These are phyloP conservation scores for Acanthopagrus latus DNA, from an alignment of 2,797 vertebrate species.

Conservation along the genomic window DNA sequence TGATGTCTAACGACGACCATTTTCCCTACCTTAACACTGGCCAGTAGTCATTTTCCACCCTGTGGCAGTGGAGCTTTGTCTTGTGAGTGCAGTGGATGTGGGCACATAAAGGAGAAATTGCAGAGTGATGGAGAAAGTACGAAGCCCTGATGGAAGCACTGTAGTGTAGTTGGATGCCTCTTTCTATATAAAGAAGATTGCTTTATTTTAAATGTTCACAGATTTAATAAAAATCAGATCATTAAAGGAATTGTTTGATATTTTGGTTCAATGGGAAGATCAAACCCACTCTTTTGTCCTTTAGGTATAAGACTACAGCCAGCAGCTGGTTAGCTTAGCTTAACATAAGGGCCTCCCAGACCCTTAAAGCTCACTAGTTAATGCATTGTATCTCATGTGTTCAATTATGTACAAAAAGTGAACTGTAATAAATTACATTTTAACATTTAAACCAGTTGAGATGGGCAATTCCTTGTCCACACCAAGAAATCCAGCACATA, in stretches of 20 bases:
- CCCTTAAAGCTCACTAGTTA: no score
- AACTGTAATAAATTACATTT: background rate
- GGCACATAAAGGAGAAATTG: background rate
- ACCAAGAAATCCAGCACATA: background rate
- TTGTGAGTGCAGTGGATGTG: constrained; percentile 25
- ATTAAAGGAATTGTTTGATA: no score
- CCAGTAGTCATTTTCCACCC: constrained; percentile 42
- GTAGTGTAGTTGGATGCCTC: background rate
- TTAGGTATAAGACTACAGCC: background rate
- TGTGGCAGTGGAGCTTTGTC: constrained; percentile 43
- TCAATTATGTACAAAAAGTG: background rate
- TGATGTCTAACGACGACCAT: constrained; percentile 60
- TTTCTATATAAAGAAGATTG: background rate
- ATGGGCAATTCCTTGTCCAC: background rate
- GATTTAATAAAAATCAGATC: no score
- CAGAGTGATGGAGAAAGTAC: constrained; percentile 14
- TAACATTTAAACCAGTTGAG: background rate
- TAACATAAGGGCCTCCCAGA: background rate
- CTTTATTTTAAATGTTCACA: background rate
- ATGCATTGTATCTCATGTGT: background rate
- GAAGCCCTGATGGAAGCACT: background rate
- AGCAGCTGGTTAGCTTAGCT: background rate
- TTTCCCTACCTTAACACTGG: constrained; percentile 46
- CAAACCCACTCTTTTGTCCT: no score
- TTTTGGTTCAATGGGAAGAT: no score